Conservation (phyloP, 2,113 vertebrate species). For the Thryonomys swinderianus region DNA sequence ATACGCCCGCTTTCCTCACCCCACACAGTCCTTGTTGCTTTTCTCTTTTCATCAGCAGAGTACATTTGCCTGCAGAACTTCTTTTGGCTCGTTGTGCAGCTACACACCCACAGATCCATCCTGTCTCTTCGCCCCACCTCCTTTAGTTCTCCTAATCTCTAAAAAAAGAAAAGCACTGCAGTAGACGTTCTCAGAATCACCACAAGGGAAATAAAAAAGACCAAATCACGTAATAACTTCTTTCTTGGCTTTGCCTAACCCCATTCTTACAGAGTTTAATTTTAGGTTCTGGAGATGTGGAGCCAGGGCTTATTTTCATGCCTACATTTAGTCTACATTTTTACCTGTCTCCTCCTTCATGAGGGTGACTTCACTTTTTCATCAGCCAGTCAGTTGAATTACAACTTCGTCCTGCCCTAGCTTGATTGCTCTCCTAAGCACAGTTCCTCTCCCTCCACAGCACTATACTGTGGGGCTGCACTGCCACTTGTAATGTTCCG, state of each 20-base stretch:
- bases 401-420: neutral
- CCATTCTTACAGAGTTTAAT: neutral
- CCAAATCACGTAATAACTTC: constrained; percentile 21
- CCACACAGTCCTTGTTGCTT: neutral
- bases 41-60: neutral
- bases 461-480: rapidly evolving
- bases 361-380: neutral
- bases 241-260: constrained; percentile 26
- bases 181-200: neutral
- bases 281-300: neutral
- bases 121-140: neutral
- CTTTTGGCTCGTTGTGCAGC: neutral
- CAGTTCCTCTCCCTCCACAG: neutral
- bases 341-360: neutral
- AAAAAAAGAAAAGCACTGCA: neutral
- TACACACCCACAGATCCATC: neutral
- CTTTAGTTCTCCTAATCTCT: neutral
- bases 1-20: rapidly evolving
- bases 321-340: neutral
- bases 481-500: neutral
- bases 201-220: constrained; percentile 1
- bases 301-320: neutral
- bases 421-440: neutral
- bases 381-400: neutral
- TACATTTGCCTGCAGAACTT: neutral